Base-by-base conservation (phyloP, 2,797 vertebrate genomes). In the Galaxias olidus region DNA sequence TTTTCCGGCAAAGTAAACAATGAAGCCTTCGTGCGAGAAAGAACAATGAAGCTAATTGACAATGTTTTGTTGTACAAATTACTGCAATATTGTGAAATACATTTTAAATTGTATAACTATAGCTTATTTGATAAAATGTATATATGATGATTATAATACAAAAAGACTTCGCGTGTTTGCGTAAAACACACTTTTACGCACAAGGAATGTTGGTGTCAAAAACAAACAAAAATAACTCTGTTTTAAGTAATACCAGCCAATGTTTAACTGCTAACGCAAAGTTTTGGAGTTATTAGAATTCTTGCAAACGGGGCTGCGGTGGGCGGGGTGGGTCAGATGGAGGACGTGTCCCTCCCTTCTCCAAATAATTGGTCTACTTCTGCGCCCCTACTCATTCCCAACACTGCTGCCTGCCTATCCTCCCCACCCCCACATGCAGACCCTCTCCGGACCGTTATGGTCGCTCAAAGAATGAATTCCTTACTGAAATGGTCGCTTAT, bases 381-480 rank as follows among this genome's bases (percentile, higher is more conserved):
- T n/a, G 47, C 47, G 47, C 59, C n/a, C 13, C 5, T 14, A 10
- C n/a, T 17, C 40, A 60, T 20, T 11, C 19, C 12, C 17, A 40
- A 15, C 14, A 15, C 55, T 1, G 15, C 15, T 10, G 8, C 15
- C 15, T 10, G 8, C 15, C n/a, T 57, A 1, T 8, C 12, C n/a
- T 57, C n/a, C 8, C 11, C 54, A 10, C 4, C 41, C 30, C 18
- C 45, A 20, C 40, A 30, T 30, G n/a, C 53, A 55, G 4, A 19
- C 30, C 47, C 11, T 42, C 11, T 4, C 10, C 18, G 11, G 12
- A 9, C 11, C 30, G 53, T 41, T 2, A 59, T 47, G 18, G 59
- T 51, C 14, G 20, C 7, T 50, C 40, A 13, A 48, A 61, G 1
- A 19, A 75, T 71, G 73, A 75, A 71, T 70, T 42, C 68, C 11